Base-by-base conservation (phyloP, 2,888 invertebrate genomes). In the Caenorhabditis sulstoni region DNA sequence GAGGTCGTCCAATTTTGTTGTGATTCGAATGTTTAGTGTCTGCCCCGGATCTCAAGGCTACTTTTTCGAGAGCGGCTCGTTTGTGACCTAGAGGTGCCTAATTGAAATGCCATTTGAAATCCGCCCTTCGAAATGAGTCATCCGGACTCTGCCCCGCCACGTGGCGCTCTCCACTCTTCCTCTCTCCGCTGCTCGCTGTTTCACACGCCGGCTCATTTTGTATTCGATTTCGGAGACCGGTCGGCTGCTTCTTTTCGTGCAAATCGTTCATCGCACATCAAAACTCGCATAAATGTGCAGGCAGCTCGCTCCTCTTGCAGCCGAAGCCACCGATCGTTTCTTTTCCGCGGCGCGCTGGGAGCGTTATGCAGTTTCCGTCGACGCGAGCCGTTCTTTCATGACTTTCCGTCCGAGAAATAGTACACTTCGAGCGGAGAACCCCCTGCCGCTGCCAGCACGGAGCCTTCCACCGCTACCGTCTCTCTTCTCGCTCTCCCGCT, bases 301-400 rank as follows among this genome's bases (percentile, higher is more conserved):
- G 50, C 20, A 16, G 14, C 22, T 18, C 49, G n/a, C 45, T 45
- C n/a, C 22, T 18, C 50, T 65, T 11, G 11, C 12, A 14, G 14
- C 41, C 3, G 12, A 52, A 44, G 50, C 44, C 44, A 52, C 20
- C 62, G 47, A 22, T 4, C 16, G 22, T 50, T 50, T 22, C 23
- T 50, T 20, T 50, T 22, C 22, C 12, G 11, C 44, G 65, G 45
- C 37, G 55, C 55, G 47, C 49, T 53, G 52, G 35, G 45, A 71
- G 41, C 59, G 65, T 65, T 73, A 64, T 73, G 73, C 73, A 65
- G 29, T 29, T 29, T 29, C 4, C 29, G 29, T 29, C 29, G 50
- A 62, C 7, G 41, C 29, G 41, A 47, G 57, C 37, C 35, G 53
- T 29, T 29, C 11, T 52, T 58, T 65, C 37, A 50, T 49, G 39